phyloP scores from a whole-genome alignment of 2,888 invertebrate genomes.

The Vanessa cardui region DNA sequence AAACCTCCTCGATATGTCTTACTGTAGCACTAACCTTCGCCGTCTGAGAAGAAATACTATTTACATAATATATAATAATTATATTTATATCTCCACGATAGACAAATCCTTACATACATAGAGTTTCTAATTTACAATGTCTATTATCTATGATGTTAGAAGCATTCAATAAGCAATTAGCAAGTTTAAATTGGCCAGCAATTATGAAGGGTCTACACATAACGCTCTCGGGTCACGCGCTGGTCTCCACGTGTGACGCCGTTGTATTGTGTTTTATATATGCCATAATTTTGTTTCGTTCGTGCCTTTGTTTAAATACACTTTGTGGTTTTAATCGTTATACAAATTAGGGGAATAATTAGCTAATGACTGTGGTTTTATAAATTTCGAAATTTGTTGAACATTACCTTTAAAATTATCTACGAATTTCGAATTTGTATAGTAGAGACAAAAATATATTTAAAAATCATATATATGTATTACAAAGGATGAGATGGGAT shows the following conservation, averaged over 20 bases:
- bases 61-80: neutral
- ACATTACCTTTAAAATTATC: neutral
- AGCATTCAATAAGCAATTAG: constrained; percentile 19
- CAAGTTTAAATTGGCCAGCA: constrained; percentile 17
- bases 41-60: neutral
- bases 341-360: neutral
- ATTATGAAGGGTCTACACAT: constrained; percentile 20
- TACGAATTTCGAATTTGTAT: neutral
- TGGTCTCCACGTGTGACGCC: constrained; percentile 1
- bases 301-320: neutral
- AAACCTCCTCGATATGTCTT: too few species aligned
- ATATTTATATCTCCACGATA: neutral
- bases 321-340: neutral
- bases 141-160: constrained; percentile 11
- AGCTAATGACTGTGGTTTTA: neutral
- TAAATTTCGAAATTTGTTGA: neutral
- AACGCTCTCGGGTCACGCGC: constrained; percentile 18
- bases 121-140: neutral
- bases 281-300: constrained; percentile 2
- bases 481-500: too few species aligned
- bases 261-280: constrained; percentile 6
- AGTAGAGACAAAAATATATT: neutral
- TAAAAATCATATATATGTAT: too few species aligned
- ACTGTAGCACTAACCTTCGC: too few species aligned
- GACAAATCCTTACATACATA: neutral